phyloP scores from a whole-genome alignment of 37 sponge, comb jelly and placozoan species.

The Cliona cf. orientalis region DNA sequence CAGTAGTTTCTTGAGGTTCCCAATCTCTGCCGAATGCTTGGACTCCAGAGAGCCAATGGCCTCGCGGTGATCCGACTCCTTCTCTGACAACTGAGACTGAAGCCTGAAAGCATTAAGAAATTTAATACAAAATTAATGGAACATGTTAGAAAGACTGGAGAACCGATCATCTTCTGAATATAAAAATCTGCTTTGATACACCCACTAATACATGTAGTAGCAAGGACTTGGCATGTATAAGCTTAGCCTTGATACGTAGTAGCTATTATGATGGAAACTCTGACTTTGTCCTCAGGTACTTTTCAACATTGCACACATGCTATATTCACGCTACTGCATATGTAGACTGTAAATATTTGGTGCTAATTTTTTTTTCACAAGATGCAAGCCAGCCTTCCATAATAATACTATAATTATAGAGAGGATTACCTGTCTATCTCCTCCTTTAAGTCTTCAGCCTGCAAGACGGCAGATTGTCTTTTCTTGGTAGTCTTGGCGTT shows the following conservation, averaged over 20 bases:
- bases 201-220: too few species aligned
- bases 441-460: conserved; percentile 29
- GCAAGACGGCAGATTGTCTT: background rate
- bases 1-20: conserved; percentile 45
- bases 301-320: too few species aligned
- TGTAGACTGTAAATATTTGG: too few species aligned
- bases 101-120: conserved; percentile 56
- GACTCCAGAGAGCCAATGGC: conserved; percentile 45
- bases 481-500: background rate
- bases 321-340: too few species aligned
- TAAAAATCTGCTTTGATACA: too few species aligned
- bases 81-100: conserved; percentile 44
- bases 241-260: too few species aligned
- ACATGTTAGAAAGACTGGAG: too few species aligned
- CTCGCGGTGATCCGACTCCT: conserved; percentile 66
- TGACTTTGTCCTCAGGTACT: too few species aligned
- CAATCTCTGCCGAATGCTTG: conserved; percentile 64
- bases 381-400: background rate
- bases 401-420: background rate
- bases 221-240: background rate
- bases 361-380: too few species aligned
- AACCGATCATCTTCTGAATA: too few species aligned
- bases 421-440: conserved; percentile 61
- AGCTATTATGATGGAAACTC: too few species aligned
- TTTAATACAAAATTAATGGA: too few species aligned